These are phyloP conservation scores for Tetragonula clypearis DNA, from an alignment of 1,140 invertebrate species.

Conservation along the genomic window DNA sequence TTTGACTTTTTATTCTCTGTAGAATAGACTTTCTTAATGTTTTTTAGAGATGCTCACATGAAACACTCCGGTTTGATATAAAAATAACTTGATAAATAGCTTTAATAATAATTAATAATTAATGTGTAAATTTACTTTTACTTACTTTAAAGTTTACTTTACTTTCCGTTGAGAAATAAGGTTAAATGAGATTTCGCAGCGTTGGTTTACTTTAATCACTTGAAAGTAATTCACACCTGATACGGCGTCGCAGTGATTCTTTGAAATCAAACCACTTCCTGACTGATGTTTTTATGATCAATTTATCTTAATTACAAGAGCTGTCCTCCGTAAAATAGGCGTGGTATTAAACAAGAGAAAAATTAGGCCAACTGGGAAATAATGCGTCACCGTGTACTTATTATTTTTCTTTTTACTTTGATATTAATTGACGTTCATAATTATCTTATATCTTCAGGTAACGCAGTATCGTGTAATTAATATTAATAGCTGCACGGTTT, in stretches of 20 bases:
- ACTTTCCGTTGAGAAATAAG: neutral
- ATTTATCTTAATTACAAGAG: conserved; percentile 40
- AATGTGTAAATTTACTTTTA: neutral
- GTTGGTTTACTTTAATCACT: conserved; percentile 20
- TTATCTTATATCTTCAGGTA: neutral
- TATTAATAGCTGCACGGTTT: neutral
- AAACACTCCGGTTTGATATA: neutral
- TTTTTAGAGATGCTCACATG: neutral
- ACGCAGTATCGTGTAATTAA: conserved; percentile 25
- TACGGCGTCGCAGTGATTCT: neutral
- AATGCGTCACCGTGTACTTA: neutral
- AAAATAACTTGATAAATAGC: neutral
- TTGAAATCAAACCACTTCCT: conserved; percentile 8
- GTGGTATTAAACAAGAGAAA: neutral
- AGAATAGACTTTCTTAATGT: neutral
- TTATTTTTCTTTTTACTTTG: conserved; percentile 23
- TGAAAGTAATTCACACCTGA: conserved; percentile 8
- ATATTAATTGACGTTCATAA: neutral
- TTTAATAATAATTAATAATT: neutral
- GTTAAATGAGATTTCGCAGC: neutral
- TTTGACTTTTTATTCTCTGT: neutral
- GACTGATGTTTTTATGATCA: conserved; percentile 26
- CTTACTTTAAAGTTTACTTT: neutral
- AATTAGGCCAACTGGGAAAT: conserved; percentile 44
- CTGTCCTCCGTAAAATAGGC: neutral